Percentiles rank a stretch among this genome's conserved stretches.
phyloP scores from a whole-genome alignment of 2,797 vertebrate genomes.

The Eleutherodactylus coqui region DNA sequence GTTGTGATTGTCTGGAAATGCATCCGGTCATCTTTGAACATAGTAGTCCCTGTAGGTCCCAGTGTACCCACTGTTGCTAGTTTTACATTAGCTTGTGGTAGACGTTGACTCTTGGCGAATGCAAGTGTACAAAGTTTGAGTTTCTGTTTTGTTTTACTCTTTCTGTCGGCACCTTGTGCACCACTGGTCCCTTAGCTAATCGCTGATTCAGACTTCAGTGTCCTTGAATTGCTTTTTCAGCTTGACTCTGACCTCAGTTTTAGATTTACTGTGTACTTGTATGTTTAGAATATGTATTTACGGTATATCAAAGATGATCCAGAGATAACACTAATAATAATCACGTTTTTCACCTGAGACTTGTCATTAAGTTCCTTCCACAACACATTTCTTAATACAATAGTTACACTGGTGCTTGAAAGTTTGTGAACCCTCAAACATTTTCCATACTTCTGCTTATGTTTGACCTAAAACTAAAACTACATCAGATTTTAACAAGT shows the following conservation, averaged over 20 bases:
- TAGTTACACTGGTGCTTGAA: too few relatives aligned
- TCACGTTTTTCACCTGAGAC: background rate
- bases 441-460: too few relatives aligned
- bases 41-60: background rate
- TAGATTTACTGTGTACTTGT: background rate
- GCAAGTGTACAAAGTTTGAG: background rate
- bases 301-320: background rate
- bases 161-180: constrained; percentile 13
- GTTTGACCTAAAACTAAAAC: too few relatives aligned
- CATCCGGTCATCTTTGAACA: background rate
- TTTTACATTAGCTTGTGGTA: constrained; percentile 13
- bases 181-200: background rate
- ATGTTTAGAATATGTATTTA: constrained; percentile 18
- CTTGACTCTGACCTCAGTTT: constrained; percentile 8
- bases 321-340: background rate
- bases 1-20: constrained; percentile 21
- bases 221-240: constrained; percentile 40
- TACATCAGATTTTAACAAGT: too few relatives aligned
- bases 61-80: background rate
- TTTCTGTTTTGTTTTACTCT: constrained; percentile 13
- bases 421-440: too few relatives aligned
- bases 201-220: background rate
- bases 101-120: background rate
- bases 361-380: background rate
- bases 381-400: background rate